A percentile compares a stretch with the other conserved stretches of the same genome.
Evolutionary conservation across 2,113 vertebrate genomes (phyloP).

Genomic region (Myanophis thanlyinensis): DNA sequence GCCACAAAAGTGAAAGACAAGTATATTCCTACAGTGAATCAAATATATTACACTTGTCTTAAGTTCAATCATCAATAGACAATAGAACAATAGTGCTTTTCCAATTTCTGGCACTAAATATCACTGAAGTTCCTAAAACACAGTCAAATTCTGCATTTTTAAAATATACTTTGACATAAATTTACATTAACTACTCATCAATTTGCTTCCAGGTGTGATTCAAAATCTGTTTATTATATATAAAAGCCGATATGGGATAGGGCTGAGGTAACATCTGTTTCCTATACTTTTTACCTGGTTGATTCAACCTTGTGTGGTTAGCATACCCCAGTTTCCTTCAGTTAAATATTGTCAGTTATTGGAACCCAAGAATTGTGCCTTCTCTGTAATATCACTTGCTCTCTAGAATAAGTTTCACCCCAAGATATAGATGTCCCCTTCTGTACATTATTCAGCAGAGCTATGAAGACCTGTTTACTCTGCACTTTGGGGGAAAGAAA

Average conservation of each 20-base stretch:
- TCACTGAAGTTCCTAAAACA: not conserved
- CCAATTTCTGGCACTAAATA: not conserved
- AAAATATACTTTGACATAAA: not conserved
- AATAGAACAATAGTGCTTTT: not conserved
- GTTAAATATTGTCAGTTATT: not conserved
- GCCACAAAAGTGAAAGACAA: not conserved
- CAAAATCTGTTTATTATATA: not conserved
- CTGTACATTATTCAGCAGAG: not conserved
- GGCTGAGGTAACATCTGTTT: not conserved
- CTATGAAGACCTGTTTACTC: not conserved
- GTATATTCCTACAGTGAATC: not conserved
- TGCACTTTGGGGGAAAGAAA: not conserved
- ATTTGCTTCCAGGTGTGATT: not conserved
- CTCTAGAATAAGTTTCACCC: not conserved
- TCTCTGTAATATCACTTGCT: not conserved
- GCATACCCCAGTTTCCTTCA: not conserved
- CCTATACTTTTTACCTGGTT: not conserved
- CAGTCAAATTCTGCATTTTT: not conserved
- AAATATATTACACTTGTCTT: not conserved
- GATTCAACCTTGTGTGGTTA: not conserved
- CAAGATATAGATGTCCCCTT: not conserved
- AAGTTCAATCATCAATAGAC: not conserved
- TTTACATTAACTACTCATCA: not conserved
- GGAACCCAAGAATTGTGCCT: not conserved
- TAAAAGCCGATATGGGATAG: not conserved